Base-by-base conservation (phyloP, 2,888 invertebrate genomes). In the Hydriomena furcata region DNA sequence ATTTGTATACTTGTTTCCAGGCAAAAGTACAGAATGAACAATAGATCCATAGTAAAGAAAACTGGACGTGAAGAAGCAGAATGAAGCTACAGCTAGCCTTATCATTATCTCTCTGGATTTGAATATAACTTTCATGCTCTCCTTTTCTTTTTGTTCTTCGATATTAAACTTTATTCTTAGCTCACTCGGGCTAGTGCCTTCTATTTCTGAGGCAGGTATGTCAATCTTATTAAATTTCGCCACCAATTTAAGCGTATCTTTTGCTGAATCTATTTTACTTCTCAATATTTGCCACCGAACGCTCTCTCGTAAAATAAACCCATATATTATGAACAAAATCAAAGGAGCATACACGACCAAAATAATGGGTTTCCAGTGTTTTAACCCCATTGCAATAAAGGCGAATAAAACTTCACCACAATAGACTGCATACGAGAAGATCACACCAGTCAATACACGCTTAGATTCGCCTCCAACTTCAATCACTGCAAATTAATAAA, bases 391-490 rank as follows among this genome's bases (percentile, higher is more conserved):
- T 2, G 84, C 82, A 41, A 79, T 58, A 12, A 80, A 71, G 1
- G 84, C 84, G 31, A 82, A 84, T 1, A 66, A 30, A 1, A 84
- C 72, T 76, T 86, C 86, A 2, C 86, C 86, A 0, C 77, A 63
- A 48, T 86, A 85, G 0, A 82, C 65, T 1, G 84, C 82, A 42
- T 79, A 83, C 0, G 84, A 77, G 55, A 85, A 84, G 35, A 85
- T 68, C 0, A 85, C 76, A 12, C 85, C 84, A 0, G 83, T 71
- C 23, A 75, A 43, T 0, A 85, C 82, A 62, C 85, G 68, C 60
- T 82, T 83, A n/a, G 74, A 71, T 55, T 79, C 76, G 1, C 86
- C 84, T 3, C 83, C 83, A 5, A 84, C 72, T 77, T 86, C 86
- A 10, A 86, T 79, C 57, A 86, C 86, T 86, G 66, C 52, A 81